These are phyloP conservation scores for Microplitis mediator DNA, from an alignment of 1,140 invertebrate genomes.

Conservation along the genomic window DNA sequence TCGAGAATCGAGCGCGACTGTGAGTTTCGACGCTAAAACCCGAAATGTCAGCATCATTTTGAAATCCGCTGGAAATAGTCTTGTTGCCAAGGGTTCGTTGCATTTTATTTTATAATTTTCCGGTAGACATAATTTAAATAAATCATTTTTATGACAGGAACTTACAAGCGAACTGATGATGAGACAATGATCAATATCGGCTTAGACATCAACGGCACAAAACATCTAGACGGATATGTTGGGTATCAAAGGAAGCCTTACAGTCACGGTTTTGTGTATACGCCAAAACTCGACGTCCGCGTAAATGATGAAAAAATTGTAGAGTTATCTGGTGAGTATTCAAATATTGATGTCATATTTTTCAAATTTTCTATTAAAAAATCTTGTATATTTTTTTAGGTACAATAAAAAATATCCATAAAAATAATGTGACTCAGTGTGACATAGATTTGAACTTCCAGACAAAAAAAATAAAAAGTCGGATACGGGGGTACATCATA, in stretches of 20 bases:
- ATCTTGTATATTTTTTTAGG: conserved; percentile 27
- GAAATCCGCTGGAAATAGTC: conserved; percentile 67
- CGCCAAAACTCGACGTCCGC: conserved; percentile 69
- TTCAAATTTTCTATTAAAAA: conserved; percentile 9
- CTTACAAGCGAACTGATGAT: conserved; percentile 69
- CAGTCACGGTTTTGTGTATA: conserved; percentile 68
- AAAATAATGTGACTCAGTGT: conserved; percentile 73
- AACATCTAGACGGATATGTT: conserved; percentile 70
- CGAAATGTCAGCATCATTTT: conserved; percentile 68
- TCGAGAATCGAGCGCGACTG: conserved; percentile 65
- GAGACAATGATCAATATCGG: conserved; percentile 71
- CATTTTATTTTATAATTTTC: neutral
- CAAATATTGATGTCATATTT: too few relatives aligned
- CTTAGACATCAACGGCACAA: conserved; percentile 72
- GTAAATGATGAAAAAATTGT: conserved; percentile 71
- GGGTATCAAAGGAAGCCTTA: conserved; percentile 61
- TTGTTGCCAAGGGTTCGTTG: conserved; percentile 65
- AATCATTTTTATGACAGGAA: conserved; percentile 55
- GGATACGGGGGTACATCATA: conserved; percentile 72
- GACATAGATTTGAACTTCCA: conserved; percentile 72
- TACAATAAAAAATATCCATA: conserved; percentile 64
- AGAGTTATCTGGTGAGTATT: conserved; percentile 66
- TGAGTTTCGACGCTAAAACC: conserved; percentile 64
- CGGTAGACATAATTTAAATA: neutral
- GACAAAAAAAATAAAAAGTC: conserved; percentile 71